These are phyloP conservation scores for Drosophila kanekoi DNA, from an alignment of 2,888 invertebrate genomes.

Conservation along the genomic window DNA sequence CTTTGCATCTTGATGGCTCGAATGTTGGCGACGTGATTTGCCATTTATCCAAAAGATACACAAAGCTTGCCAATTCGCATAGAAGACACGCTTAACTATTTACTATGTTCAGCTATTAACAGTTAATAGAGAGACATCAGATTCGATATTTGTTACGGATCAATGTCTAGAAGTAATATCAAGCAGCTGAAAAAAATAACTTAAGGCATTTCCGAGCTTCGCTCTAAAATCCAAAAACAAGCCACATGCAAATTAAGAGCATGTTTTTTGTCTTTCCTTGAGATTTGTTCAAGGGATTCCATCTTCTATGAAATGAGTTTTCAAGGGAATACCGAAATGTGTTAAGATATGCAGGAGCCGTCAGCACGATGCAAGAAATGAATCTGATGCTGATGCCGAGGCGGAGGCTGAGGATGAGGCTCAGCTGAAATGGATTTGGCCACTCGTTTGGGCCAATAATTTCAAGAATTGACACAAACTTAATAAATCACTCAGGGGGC, in stretches of 20 bases:
- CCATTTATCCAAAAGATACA: slow-evolving; percentile 28
- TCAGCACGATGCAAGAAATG: slow-evolving; percentile 60
- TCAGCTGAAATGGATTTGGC: slow-evolving; percentile 34
- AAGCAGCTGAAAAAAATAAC: too few species aligned
- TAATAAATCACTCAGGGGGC: slow-evolving; percentile 80
- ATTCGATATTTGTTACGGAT: too few species aligned
- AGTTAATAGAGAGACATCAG: background rate
- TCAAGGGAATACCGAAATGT: slow-evolving; percentile 78
- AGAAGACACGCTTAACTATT: background rate
- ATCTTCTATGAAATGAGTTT: slow-evolving; percentile 68
- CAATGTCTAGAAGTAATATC: too few species aligned
- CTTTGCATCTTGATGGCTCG: slow-evolving; percentile 23
- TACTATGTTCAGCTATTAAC: background rate
- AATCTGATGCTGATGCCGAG: too few species aligned
- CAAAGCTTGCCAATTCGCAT: background rate
- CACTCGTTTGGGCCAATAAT: slow-evolving; percentile 71
- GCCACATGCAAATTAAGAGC: slow-evolving; percentile 14
- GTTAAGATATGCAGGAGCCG: slow-evolving; percentile 81
- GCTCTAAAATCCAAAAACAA: background rate
- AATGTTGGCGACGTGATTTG: slow-evolving; percentile 40
- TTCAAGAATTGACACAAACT: slow-evolving; percentile 82
- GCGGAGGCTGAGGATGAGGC: too few species aligned
- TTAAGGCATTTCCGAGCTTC: too few species aligned
- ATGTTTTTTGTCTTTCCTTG: background rate
- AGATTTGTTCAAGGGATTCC: slow-evolving; percentile 12